Base-by-base conservation (phyloP, 2,113 vertebrate species). In the Lonchura striata region DNA sequence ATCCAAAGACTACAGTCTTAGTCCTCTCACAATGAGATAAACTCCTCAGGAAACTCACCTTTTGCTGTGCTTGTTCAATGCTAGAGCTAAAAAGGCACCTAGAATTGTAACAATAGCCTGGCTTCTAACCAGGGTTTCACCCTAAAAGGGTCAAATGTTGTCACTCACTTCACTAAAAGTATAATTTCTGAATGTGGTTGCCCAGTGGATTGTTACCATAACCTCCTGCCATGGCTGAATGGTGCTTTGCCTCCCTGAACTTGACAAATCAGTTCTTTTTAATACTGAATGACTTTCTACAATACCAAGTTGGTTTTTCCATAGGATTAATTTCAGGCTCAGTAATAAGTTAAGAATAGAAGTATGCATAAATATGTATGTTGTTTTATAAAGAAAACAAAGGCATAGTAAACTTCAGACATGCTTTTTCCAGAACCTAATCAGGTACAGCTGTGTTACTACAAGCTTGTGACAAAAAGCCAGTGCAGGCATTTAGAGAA, bases 211-310 rank as follows among this genome's bases (percentile, higher is more conserved):
- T 13, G 95, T 94, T 93, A 76, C 78, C 78, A 90, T 28, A 64
- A 74, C 41, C 82, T 71, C 53, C 41, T 90, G 92, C 54, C 71
- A 90, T 37, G 70, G 69, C 78, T 87, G 65, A 95, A 64, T 0
- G 4, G 61, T 85, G 37, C 41, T 76, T 85, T 69, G 57, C 70
- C 50, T 94, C 37, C 28, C 86, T 68, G 79, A 85, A 79, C 57
- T 79, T 91, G 78, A 96, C 57, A 93, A 90, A 93, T 79, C 1
- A 2, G 27, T 85, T 84, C 24, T 79, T 95, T 63, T 69, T 53
- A 95, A 80, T 72, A 92, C 20, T 50, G 71, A 88, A 46, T 92
- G 31, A 46, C 39, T 95, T 95, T 65, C 42, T 82, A 95, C 87
- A 91, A 86, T 70, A 80, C 39, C 2, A 0, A 39, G 23, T 54